Percentiles rank a stretch among this genome's conserved stretches.
Evolutionary conservation across 2,113 vertebrate genomes (phyloP).

Genomic region (Agapornis roseicollis): DNA sequence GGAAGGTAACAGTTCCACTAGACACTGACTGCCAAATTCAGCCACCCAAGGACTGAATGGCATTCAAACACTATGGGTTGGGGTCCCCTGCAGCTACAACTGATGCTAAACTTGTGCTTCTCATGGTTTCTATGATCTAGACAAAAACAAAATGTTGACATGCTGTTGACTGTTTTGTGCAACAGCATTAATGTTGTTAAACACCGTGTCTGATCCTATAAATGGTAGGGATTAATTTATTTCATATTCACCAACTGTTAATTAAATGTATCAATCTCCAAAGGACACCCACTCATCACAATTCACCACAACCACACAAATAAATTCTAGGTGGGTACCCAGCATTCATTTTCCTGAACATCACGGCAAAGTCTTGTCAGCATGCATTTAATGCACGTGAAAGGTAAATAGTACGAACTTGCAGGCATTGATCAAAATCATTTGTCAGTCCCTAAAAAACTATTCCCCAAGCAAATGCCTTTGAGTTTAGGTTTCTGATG

Average conservation of each 20-base stretch:
- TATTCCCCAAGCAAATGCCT: not conserved
- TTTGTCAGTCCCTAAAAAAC: not conserved
- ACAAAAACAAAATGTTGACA: not conserved
- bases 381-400: not conserved
- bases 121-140: fast-evolving
- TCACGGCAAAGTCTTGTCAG: not conserved
- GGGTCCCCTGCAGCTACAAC: not conserved
- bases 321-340: not conserved
- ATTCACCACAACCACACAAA: not conserved
- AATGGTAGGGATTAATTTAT: conserved; percentile 29
- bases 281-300: not conserved
- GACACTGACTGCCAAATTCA: not conserved
- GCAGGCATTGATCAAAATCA: not conserved
- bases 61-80: not conserved
- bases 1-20: not conserved
- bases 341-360: not conserved
- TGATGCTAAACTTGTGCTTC: not conserved
- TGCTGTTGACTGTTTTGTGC: not conserved
- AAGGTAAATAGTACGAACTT: not conserved
- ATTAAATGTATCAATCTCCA: not conserved
- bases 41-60: not conserved
- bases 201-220: not conserved
- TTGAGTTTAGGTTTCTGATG: not conserved
- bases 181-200: conserved; percentile 4
- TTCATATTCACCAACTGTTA: not conserved